These are phyloP conservation scores for Narcine bancroftii DNA, from an alignment of 2,113 vertebrate genomes.

Conservation along the genomic window DNA sequence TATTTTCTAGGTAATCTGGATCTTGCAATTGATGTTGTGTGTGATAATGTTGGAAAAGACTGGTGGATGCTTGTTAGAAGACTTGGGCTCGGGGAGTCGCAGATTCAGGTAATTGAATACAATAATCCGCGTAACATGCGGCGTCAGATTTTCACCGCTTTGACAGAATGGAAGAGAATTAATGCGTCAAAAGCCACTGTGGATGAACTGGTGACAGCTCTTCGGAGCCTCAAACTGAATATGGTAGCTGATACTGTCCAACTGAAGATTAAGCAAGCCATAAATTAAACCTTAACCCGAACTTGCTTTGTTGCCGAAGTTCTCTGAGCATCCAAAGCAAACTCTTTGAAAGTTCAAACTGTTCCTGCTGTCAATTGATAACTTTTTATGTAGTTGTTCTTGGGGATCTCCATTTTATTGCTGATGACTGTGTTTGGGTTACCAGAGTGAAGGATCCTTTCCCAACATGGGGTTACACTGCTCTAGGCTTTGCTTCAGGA, in stretches of 20 bases:
- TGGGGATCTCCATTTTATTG: background rate
- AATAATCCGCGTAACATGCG: constrained; percentile 48
- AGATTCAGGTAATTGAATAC: constrained; percentile 55
- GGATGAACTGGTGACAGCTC: constrained; percentile 52
- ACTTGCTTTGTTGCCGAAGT: background rate
- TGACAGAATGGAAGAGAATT: constrained; percentile 62
- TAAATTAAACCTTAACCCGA: background rate
- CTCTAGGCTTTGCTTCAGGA: background rate
- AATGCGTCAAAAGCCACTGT: constrained; percentile 47
- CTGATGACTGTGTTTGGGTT: background rate
- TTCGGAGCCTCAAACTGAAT: constrained; percentile 60
- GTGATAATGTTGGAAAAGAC: constrained; percentile 51
- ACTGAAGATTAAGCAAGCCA: constrained; percentile 31
- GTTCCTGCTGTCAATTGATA: background rate
- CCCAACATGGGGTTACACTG: background rate
- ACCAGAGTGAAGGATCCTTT: background rate
- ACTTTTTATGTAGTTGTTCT: background rate
- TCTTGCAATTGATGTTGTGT: constrained; percentile 53
- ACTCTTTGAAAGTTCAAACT: background rate
- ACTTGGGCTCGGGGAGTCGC: constrained; percentile 55
- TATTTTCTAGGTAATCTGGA: constrained; percentile 53
- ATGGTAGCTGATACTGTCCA: constrained; percentile 65
- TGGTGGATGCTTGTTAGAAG: constrained; percentile 65
- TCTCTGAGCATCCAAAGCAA: background rate
- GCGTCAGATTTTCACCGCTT: constrained; percentile 56